These are phyloP conservation scores for Salminus brasiliensis DNA, from an alignment of 2,113 vertebrate species.

Conservation along the genomic window DNA sequence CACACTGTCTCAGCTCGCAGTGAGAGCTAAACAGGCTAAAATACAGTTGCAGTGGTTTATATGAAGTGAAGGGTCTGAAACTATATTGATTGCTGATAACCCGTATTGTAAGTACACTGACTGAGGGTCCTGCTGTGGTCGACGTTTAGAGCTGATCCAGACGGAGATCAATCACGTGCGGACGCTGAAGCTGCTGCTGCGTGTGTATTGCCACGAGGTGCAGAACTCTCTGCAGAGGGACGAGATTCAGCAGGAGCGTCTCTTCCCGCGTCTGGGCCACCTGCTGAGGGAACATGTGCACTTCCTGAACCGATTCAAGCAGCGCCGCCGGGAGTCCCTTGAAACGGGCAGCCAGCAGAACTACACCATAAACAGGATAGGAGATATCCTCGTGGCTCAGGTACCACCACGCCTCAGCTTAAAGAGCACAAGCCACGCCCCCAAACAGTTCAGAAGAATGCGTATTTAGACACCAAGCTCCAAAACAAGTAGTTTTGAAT, in stretches of 20 bases:
- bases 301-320: slow-evolving; percentile 83
- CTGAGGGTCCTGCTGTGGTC: no score
- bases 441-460: no score
- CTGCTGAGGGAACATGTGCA: slow-evolving; percentile 81
- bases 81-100: no score
- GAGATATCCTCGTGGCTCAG: slow-evolving; percentile 87
- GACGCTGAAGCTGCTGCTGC: slow-evolving; percentile 87
- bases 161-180: slow-evolving; percentile 94
- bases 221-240: slow-evolving; percentile 80
- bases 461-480: no score
- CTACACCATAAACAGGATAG: slow-evolving; percentile 84
- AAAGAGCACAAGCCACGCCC: no score
- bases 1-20: no score
- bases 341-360: slow-evolving; percentile 79
- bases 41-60: no score
- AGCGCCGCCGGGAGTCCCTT: slow-evolving; percentile 74
- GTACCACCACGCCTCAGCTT: slow-evolving; percentile 62
- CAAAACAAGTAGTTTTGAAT: no score
- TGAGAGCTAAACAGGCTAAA: no score
- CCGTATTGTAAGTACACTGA: no score
- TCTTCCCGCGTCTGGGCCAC: slow-evolving; percentile 80
- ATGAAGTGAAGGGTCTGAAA: no score
- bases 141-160: slow-evolving; percentile 86
- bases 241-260: slow-evolving; percentile 68
- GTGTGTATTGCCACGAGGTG: slow-evolving; percentile 84